Conservation (phyloP, 2,113 vertebrate genomes). For the Procavia capensis region DNA sequence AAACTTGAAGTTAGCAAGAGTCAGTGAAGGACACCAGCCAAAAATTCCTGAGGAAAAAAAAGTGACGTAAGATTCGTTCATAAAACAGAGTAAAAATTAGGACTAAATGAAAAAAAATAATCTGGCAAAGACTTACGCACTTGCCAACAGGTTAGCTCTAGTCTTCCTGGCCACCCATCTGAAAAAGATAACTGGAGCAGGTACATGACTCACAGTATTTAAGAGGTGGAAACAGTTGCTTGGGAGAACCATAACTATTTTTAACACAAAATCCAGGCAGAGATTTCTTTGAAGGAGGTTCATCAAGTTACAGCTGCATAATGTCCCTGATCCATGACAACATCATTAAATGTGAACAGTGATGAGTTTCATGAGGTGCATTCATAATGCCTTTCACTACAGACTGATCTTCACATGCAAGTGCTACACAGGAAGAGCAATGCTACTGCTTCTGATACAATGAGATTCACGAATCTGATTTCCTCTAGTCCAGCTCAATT, state of each 20-base stretch:
- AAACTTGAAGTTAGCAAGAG: neutral
- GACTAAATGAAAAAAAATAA: neutral
- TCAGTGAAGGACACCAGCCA: neutral
- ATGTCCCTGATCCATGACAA: neutral
- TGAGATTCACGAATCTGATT: neutral
- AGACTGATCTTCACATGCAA: neutral
- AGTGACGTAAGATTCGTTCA: neutral
- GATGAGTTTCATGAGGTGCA: neutral
- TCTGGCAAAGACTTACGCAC: neutral
- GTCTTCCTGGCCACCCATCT: neutral
- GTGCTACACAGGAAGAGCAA: neutral
- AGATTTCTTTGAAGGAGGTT: neutral
- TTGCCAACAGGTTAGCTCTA: neutral
- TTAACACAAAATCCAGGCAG: neutral
- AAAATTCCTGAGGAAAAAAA: neutral
- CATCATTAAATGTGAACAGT: neutral
- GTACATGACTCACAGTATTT: neutral
- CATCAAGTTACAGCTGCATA: neutral
- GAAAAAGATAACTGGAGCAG: neutral
- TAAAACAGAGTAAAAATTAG: slow-evolving; percentile 42
- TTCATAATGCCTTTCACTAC: neutral
- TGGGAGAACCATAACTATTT: neutral
- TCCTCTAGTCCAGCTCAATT: neutral
- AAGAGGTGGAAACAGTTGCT: neutral
- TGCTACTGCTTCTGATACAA: neutral